Percentiles rank a stretch among this genome's conserved stretches.
phyloP scores from a whole-genome alignment of 2,888 invertebrate genomes.

The Proisotoma minuta region DNA sequence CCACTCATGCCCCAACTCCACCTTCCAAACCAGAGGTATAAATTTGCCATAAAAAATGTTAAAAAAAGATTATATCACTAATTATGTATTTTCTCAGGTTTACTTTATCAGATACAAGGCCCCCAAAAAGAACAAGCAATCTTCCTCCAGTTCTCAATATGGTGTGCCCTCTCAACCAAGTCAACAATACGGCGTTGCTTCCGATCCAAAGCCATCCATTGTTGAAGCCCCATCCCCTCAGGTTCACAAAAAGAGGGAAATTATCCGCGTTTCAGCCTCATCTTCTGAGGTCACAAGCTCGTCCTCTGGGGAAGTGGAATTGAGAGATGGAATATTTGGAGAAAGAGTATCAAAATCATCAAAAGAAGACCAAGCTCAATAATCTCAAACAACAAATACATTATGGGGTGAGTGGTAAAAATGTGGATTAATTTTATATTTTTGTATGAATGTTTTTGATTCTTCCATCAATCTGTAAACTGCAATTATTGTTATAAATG shows the following conservation, averaged over 20 bases:
- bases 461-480: too few relatives aligned
- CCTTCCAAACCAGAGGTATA: slow-evolving; percentile 75
- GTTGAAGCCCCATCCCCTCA: slow-evolving; percentile 27
- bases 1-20: slow-evolving; percentile 70
- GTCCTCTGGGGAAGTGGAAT: too few relatives aligned
- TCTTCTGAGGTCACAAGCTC: background rate
- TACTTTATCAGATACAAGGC: slow-evolving; percentile 46
- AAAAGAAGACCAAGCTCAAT: too few relatives aligned
- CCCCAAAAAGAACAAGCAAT: slow-evolving; percentile 28
- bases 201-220: slow-evolving; percentile 31
- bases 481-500: too few relatives aligned
- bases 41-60: slow-evolving; percentile 55
- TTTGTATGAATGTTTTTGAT: too few relatives aligned
- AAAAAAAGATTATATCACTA: too few relatives aligned
- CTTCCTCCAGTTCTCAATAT: slow-evolving; percentile 7
- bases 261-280: slow-evolving; percentile 11
- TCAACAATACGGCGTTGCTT: slow-evolving; percentile 32
- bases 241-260: slow-evolving; percentile 7
- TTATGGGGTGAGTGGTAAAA: too few relatives aligned
- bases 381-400: too few relatives aligned
- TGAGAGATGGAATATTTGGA: too few relatives aligned
- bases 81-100: slow-evolving; percentile 21
- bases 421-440: too few relatives aligned
- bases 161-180: slow-evolving; percentile 16
- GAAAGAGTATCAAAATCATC: too few relatives aligned